These are phyloP conservation scores for Perca fluviatilis DNA, from an alignment of 2,113 vertebrate genomes.

Conservation along the genomic window DNA sequence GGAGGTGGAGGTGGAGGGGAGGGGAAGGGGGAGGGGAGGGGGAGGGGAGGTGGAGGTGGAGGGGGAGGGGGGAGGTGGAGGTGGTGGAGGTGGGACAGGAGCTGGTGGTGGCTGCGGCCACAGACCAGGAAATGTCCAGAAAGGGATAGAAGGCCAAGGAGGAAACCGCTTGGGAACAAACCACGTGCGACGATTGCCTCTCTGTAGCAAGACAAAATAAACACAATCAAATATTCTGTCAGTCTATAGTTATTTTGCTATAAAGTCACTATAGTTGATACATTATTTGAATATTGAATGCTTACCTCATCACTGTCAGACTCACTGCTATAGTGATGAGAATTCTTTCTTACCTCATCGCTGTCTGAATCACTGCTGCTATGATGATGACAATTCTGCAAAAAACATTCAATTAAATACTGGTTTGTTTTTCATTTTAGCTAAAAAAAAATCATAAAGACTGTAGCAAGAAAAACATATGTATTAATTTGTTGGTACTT, in stretches of 20 bases:
- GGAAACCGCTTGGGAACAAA: background rate
- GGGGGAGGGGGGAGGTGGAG: background rate
- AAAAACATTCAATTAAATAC: conserved; percentile 2
- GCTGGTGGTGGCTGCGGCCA: conserved; percentile 5
- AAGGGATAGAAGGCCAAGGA: background rate
- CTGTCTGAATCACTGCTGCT: conserved; percentile 66
- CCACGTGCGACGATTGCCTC: background rate
- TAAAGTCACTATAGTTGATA: background rate
- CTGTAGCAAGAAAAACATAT: background rate
- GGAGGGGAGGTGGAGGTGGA: background rate
- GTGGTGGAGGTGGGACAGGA: background rate
- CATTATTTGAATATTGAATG: background rate
- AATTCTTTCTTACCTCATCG: conserved; percentile 58
- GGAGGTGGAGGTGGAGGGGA: too few species aligned
- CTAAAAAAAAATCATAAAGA: background rate
- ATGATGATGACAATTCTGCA: conserved; percentile 42
- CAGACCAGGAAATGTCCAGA: conserved; percentile 51
- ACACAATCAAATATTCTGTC: background rate
- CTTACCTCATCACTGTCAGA: conserved; percentile 67
- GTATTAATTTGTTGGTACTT: conserved; percentile 53
- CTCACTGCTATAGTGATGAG: conserved; percentile 36
- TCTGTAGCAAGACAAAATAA: conserved; percentile 31
- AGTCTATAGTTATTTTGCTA: background rate
- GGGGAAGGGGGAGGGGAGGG: too few species aligned
- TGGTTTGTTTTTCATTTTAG: background rate